phyloP scores from a whole-genome alignment of 2,888 invertebrate genomes.

The Mythimna ferrago region DNA sequence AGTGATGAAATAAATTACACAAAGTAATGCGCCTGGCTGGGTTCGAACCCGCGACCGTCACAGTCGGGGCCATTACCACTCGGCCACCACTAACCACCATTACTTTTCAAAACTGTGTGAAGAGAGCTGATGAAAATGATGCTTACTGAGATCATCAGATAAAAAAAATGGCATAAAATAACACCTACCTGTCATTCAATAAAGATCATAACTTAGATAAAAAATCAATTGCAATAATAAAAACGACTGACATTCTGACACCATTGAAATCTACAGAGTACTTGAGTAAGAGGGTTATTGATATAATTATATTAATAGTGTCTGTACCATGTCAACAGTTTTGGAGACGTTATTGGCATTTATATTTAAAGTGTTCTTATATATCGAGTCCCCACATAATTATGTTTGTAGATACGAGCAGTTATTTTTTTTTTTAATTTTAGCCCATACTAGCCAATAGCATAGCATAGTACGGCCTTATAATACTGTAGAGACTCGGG shows the following conservation, averaged over 20 bases:
- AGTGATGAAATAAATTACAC: too few relatives aligned
- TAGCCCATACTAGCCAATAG: too few relatives aligned
- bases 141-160: background rate
- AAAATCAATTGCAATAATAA: background rate
- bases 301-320: constrained; percentile 6
- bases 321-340: constrained; percentile 18
- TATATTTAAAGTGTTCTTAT: background rate
- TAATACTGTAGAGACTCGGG: too few relatives aligned
- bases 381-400: too few relatives aligned
- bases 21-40: too few relatives aligned
- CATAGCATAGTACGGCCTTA: too few relatives aligned
- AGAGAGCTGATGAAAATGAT: background rate
- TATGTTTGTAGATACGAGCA: too few relatives aligned
- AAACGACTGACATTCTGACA: constrained; percentile 9
- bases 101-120: background rate
- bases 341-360: background rate
- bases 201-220: background rate
- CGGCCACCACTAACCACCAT: background rate
- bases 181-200: constrained; percentile 11
- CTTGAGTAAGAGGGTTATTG: constrained; percentile 2
- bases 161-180: background rate
- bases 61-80: too few relatives aligned
- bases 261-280: constrained; percentile 5
- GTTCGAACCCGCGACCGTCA: too few relatives aligned
- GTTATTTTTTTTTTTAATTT: too few relatives aligned